These are phyloP conservation scores for Pygmarrhopalites habei DNA, from an alignment of 1,140 invertebrate species.

Conservation along the genomic window DNA sequence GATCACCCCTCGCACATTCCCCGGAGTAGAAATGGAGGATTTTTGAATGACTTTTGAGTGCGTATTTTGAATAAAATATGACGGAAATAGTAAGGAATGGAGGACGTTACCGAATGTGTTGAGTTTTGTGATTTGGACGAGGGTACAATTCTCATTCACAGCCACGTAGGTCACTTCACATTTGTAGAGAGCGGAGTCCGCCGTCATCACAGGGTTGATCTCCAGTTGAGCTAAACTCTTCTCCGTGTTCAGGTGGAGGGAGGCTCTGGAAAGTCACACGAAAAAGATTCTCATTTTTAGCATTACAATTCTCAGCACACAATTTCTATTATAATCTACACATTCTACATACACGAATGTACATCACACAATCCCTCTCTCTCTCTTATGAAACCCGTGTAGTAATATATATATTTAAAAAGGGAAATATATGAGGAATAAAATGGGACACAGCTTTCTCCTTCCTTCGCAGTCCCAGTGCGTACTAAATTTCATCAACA, in stretches of 20 bases:
- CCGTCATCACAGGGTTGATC: conserved; percentile 58
- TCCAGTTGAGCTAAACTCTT: conserved; percentile 57
- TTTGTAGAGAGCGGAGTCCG: conserved; percentile 73
- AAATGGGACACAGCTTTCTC: too few species aligned
- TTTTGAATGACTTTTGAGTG: too few species aligned
- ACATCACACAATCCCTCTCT: neutral
- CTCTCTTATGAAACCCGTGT: neutral
- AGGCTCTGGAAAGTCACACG: conserved; percentile 55
- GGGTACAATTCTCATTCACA: conserved; percentile 37
- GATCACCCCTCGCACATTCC: too few species aligned
- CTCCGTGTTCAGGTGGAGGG: conserved; percentile 57
- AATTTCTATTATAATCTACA: too few species aligned
- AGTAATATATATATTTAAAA: too few species aligned
- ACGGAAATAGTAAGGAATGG: neutral
- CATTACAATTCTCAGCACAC: too few species aligned
- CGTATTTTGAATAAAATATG: neutral
- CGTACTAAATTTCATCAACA: too few species aligned
- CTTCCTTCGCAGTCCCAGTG: too few species aligned
- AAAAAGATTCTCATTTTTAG: too few species aligned
- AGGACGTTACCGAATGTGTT: conserved; percentile 36
- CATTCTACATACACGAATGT: too few species aligned
- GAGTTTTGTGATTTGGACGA: conserved; percentile 36
- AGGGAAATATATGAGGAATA: too few species aligned
- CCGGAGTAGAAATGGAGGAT: too few species aligned
- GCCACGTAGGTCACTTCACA: conserved; percentile 78